A percentile compares a stretch with the other conserved stretches of the same genome.
Conservation (phyloP, 2,888 invertebrate species). For the Anagyrus pseudococci region DNA sequence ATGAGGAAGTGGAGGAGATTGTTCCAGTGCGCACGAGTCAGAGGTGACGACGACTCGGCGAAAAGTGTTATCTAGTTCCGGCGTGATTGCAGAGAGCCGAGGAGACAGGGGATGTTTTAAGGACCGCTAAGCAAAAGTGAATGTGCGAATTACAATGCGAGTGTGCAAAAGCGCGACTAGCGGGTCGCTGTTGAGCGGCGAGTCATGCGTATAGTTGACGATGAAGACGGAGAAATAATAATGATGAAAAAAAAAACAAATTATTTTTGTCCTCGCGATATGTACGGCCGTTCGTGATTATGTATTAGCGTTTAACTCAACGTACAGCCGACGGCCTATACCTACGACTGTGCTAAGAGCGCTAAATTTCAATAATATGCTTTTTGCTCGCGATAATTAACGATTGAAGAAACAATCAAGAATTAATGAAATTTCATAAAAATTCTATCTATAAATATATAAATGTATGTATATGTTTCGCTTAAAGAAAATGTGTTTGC, state of each 20-base stretch:
- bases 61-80: no score
- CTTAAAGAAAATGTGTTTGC: no score
- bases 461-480: slow-evolving; percentile 33
- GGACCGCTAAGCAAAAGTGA: not conserved
- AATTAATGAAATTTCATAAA: slow-evolving; percentile 11
- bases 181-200: not conserved
- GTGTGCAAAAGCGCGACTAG: not conserved
- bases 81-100: no score
- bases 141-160: slow-evolving; percentile 3
- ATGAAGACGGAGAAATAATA: not conserved
- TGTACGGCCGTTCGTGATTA: no score
- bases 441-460: slow-evolving; percentile 5
- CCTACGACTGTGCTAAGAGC: not conserved
- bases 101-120: not conserved
- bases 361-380: slow-evolving; percentile 14
- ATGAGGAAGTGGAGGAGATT: not conserved
- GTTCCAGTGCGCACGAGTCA: not conserved
- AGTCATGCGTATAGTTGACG: no score
- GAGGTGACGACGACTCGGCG: not conserved
- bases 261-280: slow-evolving; percentile 1
- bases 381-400: slow-evolving; percentile 15
- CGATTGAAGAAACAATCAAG: not conserved
- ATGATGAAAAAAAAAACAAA: not conserved
- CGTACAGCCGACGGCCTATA: slow-evolving; percentile 41
- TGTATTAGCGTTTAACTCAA: slow-evolving; percentile 9